Conservation (phyloP, 2,113 vertebrate genomes). For the Corythornis vintsioides region DNA sequence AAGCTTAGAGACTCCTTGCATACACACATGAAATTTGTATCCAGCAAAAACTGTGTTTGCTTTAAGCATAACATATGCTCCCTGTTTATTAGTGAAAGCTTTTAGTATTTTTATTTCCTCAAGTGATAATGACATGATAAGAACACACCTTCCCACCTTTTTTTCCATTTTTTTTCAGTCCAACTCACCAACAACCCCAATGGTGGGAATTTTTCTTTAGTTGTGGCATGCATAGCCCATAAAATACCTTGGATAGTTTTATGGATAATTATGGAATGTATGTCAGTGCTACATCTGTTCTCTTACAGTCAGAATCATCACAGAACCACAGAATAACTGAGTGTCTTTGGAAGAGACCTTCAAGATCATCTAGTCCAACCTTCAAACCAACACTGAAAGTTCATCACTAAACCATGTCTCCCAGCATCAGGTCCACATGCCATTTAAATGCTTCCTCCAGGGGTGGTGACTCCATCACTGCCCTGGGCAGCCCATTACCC, state of each 20-base stretch:
- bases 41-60: neutral
- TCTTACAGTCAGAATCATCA: neutral
- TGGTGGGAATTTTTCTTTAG: neutral
- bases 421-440: too few species aligned
- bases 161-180: neutral
- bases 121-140: neutral
- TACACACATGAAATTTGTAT: neutral
- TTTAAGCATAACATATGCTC: conserved; percentile 9
- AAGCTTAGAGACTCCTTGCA: neutral
- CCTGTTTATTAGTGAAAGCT: neutral
- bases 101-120: neutral
- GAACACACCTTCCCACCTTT: neutral
- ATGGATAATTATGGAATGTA: neutral
- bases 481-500: too few species aligned
- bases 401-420: too few species aligned
- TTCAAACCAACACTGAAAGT: too few species aligned
- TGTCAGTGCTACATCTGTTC: neutral
- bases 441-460: too few species aligned
- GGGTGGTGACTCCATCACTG: too few species aligned
- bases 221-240: neutral
- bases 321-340: too few species aligned
- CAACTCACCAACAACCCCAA: neutral
- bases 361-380: too few species aligned
- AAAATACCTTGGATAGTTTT: neutral
- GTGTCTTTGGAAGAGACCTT: too few species aligned